phyloP scores from a whole-genome alignment of 2,888 invertebrate species.

The Perithous albicinctus region DNA sequence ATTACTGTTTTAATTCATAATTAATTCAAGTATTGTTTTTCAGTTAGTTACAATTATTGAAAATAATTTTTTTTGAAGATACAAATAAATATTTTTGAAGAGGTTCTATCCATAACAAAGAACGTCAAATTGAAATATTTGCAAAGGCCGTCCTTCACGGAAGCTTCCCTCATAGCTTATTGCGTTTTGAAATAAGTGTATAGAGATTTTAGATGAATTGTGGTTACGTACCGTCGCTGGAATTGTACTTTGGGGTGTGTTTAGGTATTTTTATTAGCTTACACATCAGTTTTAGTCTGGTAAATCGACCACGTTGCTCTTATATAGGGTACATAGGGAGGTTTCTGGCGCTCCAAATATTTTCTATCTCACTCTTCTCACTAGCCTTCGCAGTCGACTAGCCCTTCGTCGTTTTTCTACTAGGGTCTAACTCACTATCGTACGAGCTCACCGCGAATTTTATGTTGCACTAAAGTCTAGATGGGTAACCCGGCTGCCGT shows the following conservation, averaged over 20 bases:
- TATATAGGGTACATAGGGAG: not conserved
- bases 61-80: too few relatives aligned
- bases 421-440: slow-evolving; percentile 7
- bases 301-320: not conserved
- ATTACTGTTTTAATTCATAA: too few relatives aligned
- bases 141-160: too few relatives aligned
- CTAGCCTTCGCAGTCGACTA: not conserved
- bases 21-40: too few relatives aligned
- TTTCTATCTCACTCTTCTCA: not conserved
- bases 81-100: too few relatives aligned
- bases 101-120: too few relatives aligned
- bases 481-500: not conserved
- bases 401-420: not conserved
- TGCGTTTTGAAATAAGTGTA: not conserved
- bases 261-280: not conserved
- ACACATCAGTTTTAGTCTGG: not conserved
- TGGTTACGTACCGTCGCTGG: not conserved
- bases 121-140: too few relatives aligned
- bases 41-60: too few relatives aligned
- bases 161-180: not conserved
- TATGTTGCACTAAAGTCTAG: slow-evolving; percentile 32
- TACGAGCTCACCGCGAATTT: slow-evolving; percentile 18
- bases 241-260: not conserved
- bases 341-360: not conserved
- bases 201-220: not conserved